Evolutionary conservation across 1,140 invertebrate species (phyloP).

Genomic region (Andricus grossulariae): DNA sequence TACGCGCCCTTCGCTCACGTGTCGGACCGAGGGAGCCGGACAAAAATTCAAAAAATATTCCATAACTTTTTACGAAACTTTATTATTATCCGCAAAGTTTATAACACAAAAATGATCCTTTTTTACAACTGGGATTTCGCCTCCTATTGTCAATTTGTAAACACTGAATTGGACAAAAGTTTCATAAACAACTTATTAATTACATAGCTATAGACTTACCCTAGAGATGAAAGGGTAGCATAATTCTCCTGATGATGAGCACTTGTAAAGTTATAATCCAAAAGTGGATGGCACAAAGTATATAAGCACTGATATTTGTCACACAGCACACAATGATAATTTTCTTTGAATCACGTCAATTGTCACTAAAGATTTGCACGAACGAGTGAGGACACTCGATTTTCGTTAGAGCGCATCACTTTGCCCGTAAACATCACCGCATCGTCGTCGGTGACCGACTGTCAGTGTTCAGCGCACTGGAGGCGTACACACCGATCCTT

Average conservation of each 20-base stretch:
- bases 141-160: too few species aligned
- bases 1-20: not conserved
- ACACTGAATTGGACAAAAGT: too few species aligned
- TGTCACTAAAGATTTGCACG: conserved; percentile 7
- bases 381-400: conserved; percentile 2
- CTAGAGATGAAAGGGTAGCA: conserved; percentile 13
- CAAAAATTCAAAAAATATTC: not conserved
- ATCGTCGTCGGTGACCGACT: conserved; percentile 30
- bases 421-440: conserved; percentile 16
- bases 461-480: conserved; percentile 17
- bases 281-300: conserved; percentile 19
- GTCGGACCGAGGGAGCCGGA: not conserved
- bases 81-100: too few species aligned
- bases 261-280: conserved; percentile 25
- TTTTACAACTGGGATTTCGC: too few species aligned
- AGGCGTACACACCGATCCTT: conserved; percentile 11
- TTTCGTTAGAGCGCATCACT: not conserved
- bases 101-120: too few species aligned
- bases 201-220: not conserved
- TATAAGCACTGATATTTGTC: conserved; percentile 1
- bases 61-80: too few species aligned
- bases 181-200: too few species aligned
- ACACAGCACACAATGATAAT: conserved; percentile 11
- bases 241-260: not conserved
- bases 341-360: conserved; percentile 16